Evolutionary conservation across 2,113 vertebrate genomes (phyloP), one percentile per base, ranked within the genome.

Genomic region (Pedetes capensis): DNA sequence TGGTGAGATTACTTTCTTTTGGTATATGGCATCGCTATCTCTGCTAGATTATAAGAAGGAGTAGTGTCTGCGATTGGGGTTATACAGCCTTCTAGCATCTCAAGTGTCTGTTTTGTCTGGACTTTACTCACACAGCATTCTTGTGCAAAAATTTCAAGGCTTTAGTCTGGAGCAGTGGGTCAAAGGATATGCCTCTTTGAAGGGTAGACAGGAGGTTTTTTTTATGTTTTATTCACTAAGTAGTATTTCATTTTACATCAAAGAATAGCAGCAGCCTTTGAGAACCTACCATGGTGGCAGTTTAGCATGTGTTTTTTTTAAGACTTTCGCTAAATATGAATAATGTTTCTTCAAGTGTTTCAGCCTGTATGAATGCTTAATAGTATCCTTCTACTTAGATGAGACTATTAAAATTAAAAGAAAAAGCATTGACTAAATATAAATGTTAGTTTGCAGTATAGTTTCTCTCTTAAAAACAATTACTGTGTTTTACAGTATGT

Each of bases 91-190:
- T 97, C 94, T 96, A 96, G 96, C 98, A 98, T 99, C 98, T 99
- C 97, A 97, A 99, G 98, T 99, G 98, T 99, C 98, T 99, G 98
- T 99, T 99, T 99, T 99, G 99, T 99, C 99, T 99, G 99, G 97
- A 96, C 98, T 98, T 97, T 93, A 97, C 97, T 99, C 96, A 39
- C 74, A 97, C 93, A 98, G 97, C 96, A 97, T 98, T 98, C 98
- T 98, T 98, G 97, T 98, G 98, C 96, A 98, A 97, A 98, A 98
- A 98, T 98, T 95, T 98, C 98, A 98, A 97, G 96, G 97, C 99
- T 99, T 98, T 98, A 97, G 98, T 98, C 98, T 99, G 98, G 98
- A 99, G 98, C 98, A 98, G 97, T 97, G 97, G 98, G 98, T 99
- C 98, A 99, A 98, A 99, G 98, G 98, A 99, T 99, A 98, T 98